phyloP scores from a whole-genome alignment of 2,888 invertebrate species.

The Cyaniris semiargus region DNA sequence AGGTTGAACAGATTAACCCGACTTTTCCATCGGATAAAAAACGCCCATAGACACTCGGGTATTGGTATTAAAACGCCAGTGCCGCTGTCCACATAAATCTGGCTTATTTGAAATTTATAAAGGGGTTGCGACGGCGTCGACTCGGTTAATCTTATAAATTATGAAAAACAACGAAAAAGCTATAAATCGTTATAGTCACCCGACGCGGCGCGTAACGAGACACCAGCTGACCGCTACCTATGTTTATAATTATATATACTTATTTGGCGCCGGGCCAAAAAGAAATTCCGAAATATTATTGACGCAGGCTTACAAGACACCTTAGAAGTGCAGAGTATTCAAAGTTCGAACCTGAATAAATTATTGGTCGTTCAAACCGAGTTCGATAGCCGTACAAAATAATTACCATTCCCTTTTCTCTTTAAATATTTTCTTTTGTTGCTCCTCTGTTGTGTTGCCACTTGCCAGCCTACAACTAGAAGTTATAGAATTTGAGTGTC shows the following conservation, averaged over 20 bases:
- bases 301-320: not conserved
- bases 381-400: no score
- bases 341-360: not conserved
- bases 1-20: not conserved
- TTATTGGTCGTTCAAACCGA: not conserved
- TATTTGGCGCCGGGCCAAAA: not conserved
- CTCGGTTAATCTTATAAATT: conserved; percentile 65
- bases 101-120: conserved; percentile 65
- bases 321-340: not conserved
- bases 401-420: no score
- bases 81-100: conserved; percentile 56
- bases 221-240: conserved; percentile 29
- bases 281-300: not conserved
- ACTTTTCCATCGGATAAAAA: conserved; percentile 11
- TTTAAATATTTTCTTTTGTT: no score
- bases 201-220: conserved; percentile 47
- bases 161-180: conserved; percentile 68
- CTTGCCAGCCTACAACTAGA: no score
- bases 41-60: conserved; percentile 11
- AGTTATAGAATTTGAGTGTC: no score
- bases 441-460: no score
- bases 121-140: conserved; percentile 52
- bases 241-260: conserved; percentile 14
- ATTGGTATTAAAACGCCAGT: conserved; percentile 50
- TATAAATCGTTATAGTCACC: conserved; percentile 63